Evolutionary conservation across 2,888 invertebrate genomes (phyloP).

Genomic region (Drosophila cognata): DNA sequence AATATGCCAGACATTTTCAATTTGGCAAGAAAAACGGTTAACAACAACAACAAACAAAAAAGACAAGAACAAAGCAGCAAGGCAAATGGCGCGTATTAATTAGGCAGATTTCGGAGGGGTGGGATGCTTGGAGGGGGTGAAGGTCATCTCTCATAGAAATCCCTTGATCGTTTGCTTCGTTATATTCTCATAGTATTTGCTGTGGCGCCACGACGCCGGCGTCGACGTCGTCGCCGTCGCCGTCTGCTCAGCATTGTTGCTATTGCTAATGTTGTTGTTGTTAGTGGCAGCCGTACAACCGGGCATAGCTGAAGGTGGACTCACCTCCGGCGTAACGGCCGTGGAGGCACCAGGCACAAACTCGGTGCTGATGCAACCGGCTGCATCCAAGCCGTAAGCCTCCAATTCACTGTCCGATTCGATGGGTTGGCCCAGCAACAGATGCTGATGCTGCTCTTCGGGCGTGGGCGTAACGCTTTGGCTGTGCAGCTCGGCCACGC

Average conservation of each 20-base stretch:
- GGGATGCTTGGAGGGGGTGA: neutral
- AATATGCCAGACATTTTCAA: slow-evolving; percentile 57
- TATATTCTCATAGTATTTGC: slow-evolving; percentile 86
- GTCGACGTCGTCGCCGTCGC: slow-evolving; percentile 42
- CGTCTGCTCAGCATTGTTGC: slow-evolving; percentile 48
- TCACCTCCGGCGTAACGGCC: slow-evolving; percentile 83
- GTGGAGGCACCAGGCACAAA: slow-evolving; percentile 46
- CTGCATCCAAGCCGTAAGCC: slow-evolving; percentile 62
- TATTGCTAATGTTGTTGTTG: slow-evolving; percentile 39
- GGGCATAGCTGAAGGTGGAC: slow-evolving; percentile 43
- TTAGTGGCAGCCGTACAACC: slow-evolving; percentile 52
- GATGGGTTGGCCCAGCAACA: slow-evolving; percentile 55
- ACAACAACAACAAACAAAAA: slow-evolving; percentile 23
- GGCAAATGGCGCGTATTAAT: slow-evolving; percentile 71
- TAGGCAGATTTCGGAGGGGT: slow-evolving; percentile 45
- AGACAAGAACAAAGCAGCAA: slow-evolving; percentile 36
- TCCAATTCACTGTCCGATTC: slow-evolving; percentile 80
- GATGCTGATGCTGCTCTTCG: slow-evolving; percentile 52
- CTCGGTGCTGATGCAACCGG: slow-evolving; percentile 71
- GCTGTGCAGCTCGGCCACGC: slow-evolving; percentile 79
- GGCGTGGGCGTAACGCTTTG: slow-evolving; percentile 83
- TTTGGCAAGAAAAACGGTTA: slow-evolving; percentile 60
- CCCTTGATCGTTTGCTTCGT: slow-evolving; percentile 87
- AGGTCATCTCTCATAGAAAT: slow-evolving; percentile 84
- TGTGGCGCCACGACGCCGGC: slow-evolving; percentile 85